phyloP scores from a whole-genome alignment of 2,888 invertebrate genomes.

The Dicycla oo region DNA sequence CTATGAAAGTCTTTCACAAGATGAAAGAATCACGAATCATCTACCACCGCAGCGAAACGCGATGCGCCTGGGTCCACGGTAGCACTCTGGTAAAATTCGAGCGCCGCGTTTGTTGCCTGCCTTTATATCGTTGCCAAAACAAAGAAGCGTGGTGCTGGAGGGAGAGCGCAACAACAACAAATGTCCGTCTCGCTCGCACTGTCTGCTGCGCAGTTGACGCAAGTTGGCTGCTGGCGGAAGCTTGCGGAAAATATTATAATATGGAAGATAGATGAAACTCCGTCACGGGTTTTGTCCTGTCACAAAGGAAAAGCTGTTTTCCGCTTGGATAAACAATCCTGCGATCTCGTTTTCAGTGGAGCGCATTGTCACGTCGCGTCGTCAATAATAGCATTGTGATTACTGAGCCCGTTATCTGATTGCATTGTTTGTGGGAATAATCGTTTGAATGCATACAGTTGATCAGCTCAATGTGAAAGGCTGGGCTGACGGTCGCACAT shows the following conservation, averaged over 20 bases:
- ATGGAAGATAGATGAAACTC: constrained; percentile 62
- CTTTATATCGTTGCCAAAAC: constrained; percentile 90
- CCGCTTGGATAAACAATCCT: constrained; percentile 73
- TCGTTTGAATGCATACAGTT: constrained; percentile 71
- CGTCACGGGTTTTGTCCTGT: constrained; percentile 72
- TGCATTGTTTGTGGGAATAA: constrained; percentile 75
- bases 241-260: constrained; percentile 80
- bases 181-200: constrained; percentile 79
- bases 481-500: constrained; percentile 73
- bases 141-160: constrained; percentile 88
- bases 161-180: constrained; percentile 87
- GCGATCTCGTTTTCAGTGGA: constrained; percentile 66
- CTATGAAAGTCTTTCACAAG: constrained; percentile 74
- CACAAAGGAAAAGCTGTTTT: constrained; percentile 75
- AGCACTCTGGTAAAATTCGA: constrained; percentile 87
- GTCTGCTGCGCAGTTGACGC: constrained; percentile 88
- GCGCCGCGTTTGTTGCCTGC: constrained; percentile 82
- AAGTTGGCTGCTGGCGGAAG: constrained; percentile 80
- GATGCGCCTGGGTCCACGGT: constrained; percentile 86
- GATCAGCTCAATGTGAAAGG: constrained; percentile 81
- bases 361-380: constrained; percentile 75
- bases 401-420: constrained; percentile 73
- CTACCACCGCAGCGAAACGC: constrained; percentile 88
- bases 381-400: constrained; percentile 73
- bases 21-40: constrained; percentile 75